Evolutionary conservation across 2,888 invertebrate genomes (phyloP).

Genomic region (Sinelater perroti): DNA sequence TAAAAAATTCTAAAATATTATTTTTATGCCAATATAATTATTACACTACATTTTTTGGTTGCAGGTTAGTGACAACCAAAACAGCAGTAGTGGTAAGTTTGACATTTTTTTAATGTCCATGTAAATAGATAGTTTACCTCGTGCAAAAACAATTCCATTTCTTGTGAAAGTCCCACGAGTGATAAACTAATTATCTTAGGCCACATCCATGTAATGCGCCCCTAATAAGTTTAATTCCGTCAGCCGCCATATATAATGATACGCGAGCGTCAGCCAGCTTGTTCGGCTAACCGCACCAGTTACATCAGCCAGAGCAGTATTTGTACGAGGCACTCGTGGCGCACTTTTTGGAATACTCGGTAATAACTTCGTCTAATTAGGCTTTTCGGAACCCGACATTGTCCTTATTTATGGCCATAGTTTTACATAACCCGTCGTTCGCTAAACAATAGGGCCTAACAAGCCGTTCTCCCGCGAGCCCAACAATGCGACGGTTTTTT

Average conservation of each 20-base stretch:
- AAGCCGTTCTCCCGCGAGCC: slow-evolving; percentile 30
- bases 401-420: slow-evolving; percentile 43
- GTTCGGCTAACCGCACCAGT: not conserved
- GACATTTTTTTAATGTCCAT: too few species aligned
- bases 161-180: too few species aligned
- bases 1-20: too few species aligned
- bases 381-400: slow-evolving; percentile 39
- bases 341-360: slow-evolving; percentile 36
- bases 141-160: too few species aligned
- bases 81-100: too few species aligned
- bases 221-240: not conserved
- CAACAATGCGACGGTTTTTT: slow-evolving; percentile 33
- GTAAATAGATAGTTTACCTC: too few species aligned
- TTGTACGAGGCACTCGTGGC: not conserved
- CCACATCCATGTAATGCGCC: not conserved
- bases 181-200: too few species aligned
- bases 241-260: not conserved
- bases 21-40: too few species aligned
- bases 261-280: too few species aligned
- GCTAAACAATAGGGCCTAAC: slow-evolving; percentile 39
- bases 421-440: slow-evolving; percentile 44
- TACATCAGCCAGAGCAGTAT: not conserved
- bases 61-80: too few species aligned
- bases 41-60: too few species aligned
- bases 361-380: slow-evolving; percentile 45